Conservation (phyloP, 2,797 vertebrate species). For the Aldrovandia affinis region DNA sequence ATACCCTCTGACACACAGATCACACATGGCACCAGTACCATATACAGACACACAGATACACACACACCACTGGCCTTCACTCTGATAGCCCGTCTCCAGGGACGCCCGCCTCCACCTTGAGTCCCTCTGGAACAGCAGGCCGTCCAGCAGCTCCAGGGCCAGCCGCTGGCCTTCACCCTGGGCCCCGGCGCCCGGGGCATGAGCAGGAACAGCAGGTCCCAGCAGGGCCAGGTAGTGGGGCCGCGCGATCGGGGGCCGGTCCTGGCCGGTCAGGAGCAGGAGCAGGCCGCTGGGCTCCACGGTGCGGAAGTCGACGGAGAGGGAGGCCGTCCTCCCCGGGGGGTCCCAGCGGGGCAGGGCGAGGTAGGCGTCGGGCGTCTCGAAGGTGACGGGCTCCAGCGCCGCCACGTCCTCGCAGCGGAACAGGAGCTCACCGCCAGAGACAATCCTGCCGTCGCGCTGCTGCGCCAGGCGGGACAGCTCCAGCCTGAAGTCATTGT, state of each 20-base stretch:
- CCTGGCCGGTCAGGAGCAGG: no score
- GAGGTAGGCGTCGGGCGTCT: constrained; percentile 80
- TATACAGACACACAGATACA: neutral
- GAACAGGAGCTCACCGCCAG: constrained; percentile 89
- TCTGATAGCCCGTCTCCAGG: no score
- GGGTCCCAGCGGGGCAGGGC: constrained; percentile 85
- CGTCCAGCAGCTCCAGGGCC: constrained; percentile 88
- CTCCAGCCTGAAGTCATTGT: constrained; percentile 94
- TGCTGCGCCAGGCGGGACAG: constrained; percentile 89
- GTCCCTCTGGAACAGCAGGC: constrained; percentile 89
- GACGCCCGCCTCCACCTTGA: constrained; percentile 88
- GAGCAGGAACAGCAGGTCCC: no score
- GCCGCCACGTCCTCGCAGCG: constrained; percentile 88
- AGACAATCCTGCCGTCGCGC: constrained; percentile 84
- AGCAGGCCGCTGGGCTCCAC: constrained; percentile 87
- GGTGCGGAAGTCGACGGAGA: constrained; percentile 93
- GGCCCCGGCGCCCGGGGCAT: constrained; percentile 81
- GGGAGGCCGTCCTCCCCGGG: constrained; percentile 88
- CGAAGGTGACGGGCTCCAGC: constrained; percentile 89
- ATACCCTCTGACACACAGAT: neutral
- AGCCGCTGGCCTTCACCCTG: constrained; percentile 79
- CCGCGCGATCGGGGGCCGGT: no score
- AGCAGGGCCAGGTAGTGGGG: no score
- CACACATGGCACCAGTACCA: neutral
- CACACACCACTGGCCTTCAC: no score